Base-by-base conservation (phyloP, 2,888 invertebrate species). In the Synergus umbraculus region DNA sequence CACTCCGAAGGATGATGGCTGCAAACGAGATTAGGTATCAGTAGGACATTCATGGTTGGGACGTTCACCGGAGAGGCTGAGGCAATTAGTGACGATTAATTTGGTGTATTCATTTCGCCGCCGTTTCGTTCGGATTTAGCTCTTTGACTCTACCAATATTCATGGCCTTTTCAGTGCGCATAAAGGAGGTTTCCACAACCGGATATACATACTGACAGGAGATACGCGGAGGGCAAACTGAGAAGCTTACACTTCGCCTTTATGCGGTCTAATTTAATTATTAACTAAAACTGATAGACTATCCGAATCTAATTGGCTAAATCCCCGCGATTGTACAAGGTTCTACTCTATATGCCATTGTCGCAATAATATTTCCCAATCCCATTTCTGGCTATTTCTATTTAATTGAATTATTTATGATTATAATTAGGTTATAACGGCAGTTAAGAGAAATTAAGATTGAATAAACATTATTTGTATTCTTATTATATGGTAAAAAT, bases 241-340 rank as follows among this genome's bases (percentile, higher is more conserved):
- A 15, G 64, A 64, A 64, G 64, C 64, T 64, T 64, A 15, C 9
- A 37, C 8, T 41, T 64, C 64, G 29, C 64, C 15, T 64, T 64
- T 41, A 29, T 64, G 64, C 8, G 64, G 5, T 29, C 5, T 64
- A 41, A 64, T 64, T 15, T n/a, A 37, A 64, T 64, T 64, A 64
- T 64, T 41, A 64, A 64, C 64, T 64, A 37, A 64, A 64, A 64
- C 64, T 64, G 64, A 64, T 64, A 37, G n/a, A 64, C 37, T 64
- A 64, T 41, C 8, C 41, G 15, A 10, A 15, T 8, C 15, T 37
- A 64, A 64, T 64, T 64, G 64, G 41, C 29, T 37, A 64, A 13
- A 64, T 64, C 41, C n/a, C 9, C 8, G 7, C n/a, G 9, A n/a
- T 8, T 29, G 3, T 54, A n/a, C n/a, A n/a, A 9, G 54, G n/a